A percentile compares a stretch with the other conserved stretches of the same genome.
Evolutionary conservation across 2,113 vertebrate genomes (phyloP).

Genomic region (Nothocercus nigrocapillus): DNA sequence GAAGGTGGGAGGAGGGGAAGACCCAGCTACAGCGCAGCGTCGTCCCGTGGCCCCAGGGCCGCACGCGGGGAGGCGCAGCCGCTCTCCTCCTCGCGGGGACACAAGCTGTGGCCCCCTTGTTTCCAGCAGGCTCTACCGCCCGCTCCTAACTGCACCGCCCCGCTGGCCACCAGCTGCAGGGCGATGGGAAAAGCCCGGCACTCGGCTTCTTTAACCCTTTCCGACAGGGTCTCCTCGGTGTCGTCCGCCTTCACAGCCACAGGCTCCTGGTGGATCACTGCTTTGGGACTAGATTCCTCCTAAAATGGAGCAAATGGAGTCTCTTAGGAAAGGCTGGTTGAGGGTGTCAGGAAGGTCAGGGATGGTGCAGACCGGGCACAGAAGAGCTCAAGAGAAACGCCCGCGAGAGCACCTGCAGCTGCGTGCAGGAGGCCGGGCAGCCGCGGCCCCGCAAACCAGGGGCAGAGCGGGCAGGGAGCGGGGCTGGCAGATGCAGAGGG

Average conservation of each 20-base stretch:
- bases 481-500: background rate
- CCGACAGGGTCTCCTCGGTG: constrained; percentile 75
- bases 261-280: constrained; percentile 84
- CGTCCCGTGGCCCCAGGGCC: background rate
- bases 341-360: background rate
- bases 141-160: constrained; percentile 71
- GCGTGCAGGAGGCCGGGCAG: background rate
- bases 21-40: background rate
- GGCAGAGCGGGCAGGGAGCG: rapidly evolving
- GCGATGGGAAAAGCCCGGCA: constrained; percentile 83
- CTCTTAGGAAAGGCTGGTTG: background rate
- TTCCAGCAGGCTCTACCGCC: constrained; percentile 78
- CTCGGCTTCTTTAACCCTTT: constrained; percentile 83
- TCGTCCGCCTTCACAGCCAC: constrained; percentile 74
- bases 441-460: background rate
- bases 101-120: background rate
- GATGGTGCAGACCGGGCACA: rapidly evolving
- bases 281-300: constrained; percentile 84
- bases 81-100: background rate
- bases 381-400: background rate
- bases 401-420: rapidly evolving
- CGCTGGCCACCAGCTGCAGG: constrained; percentile 86
- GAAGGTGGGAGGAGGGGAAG: background rate
- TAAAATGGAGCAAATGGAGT: constrained; percentile 15
- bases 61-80: rapidly evolving